Evolutionary conservation across 2,888 invertebrate species (phyloP).

Genomic region (Spatulosminthurus flaviceps): DNA sequence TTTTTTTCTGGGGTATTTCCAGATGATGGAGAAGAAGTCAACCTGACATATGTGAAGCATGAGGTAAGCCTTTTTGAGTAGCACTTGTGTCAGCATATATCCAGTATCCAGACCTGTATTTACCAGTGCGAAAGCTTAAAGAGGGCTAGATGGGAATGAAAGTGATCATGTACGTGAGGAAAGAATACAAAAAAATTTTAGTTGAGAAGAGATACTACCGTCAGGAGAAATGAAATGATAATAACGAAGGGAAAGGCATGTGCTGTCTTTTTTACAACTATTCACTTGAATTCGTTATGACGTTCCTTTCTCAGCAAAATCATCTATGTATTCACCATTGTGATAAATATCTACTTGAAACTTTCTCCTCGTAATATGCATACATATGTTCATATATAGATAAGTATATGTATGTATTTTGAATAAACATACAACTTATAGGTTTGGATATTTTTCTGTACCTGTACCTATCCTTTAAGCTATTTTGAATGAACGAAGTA

Average conservation of each 20-base stretch:
- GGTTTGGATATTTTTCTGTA: not conserved
- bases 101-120: not conserved
- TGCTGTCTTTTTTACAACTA: slow-evolving; percentile 1
- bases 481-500: not conserved
- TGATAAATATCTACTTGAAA: too few relatives aligned
- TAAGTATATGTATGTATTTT: too few relatives aligned
- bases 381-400: too few relatives aligned
- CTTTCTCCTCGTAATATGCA: too few relatives aligned
- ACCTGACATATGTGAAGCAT: slow-evolving; percentile 18
- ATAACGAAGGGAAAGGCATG: slow-evolving; percentile 1
- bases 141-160: slow-evolving; percentile 3
- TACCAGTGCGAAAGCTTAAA: not conserved
- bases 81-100: slow-evolving; percentile 14
- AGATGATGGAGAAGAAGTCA: slow-evolving; percentile 18
- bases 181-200: slow-evolving; percentile 12
- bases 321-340: not conserved
- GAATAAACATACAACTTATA: too few relatives aligned
- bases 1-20: not conserved
- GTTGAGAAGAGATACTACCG: slow-evolving; percentile 13
- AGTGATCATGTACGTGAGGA: slow-evolving; percentile 13
- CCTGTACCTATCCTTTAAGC: not conserved
- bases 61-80: slow-evolving; percentile 16
- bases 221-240: slow-evolving; percentile 18
- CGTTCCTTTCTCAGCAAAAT: slow-evolving; percentile 5
- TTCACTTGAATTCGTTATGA: not conserved